phyloP scores from a whole-genome alignment of 2,797 vertebrate species.

The Vespertilio murinus region DNA sequence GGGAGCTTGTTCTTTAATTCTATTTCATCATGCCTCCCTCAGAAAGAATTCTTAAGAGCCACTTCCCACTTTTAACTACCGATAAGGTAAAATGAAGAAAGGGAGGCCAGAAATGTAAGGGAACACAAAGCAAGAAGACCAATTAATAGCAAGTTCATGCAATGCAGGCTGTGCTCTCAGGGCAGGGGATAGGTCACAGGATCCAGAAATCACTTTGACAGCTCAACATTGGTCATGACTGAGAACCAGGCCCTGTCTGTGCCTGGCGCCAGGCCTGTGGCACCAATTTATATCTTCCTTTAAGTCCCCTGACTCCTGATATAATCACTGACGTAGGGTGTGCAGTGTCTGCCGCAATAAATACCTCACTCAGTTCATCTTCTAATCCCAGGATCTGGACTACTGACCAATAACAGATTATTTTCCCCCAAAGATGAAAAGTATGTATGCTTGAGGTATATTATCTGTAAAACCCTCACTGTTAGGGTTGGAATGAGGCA shows the following conservation, averaged over 20 bases:
- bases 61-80: neutral
- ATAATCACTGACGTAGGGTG: constrained; percentile 8
- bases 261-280: constrained; percentile 72
- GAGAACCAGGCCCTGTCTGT: constrained; percentile 70
- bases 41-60: neutral
- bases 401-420: neutral
- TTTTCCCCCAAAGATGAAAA: constrained; percentile 8
- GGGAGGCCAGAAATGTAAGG: neutral
- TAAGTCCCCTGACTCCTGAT: constrained; percentile 49
- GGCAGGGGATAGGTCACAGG: constrained; percentile 55
- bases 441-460: neutral
- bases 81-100: neutral
- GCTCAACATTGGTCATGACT: constrained; percentile 45
- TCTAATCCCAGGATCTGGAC: constrained; percentile 25
- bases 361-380: constrained; percentile 32
- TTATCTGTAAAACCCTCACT: neutral
- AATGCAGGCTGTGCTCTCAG: constrained; percentile 8
- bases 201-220: constrained; percentile 77
- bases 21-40: neutral
- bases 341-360: constrained; percentile 52
- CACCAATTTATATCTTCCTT: constrained; percentile 64
- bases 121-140: constrained; percentile 39
- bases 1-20: neutral
- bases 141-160: constrained; percentile 55
- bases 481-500: neutral